A percentile compares a stretch with the other conserved stretches of the same genome.
Conservation (phyloP, 2,797 vertebrate genomes). For the Rachycentron canadum region DNA sequence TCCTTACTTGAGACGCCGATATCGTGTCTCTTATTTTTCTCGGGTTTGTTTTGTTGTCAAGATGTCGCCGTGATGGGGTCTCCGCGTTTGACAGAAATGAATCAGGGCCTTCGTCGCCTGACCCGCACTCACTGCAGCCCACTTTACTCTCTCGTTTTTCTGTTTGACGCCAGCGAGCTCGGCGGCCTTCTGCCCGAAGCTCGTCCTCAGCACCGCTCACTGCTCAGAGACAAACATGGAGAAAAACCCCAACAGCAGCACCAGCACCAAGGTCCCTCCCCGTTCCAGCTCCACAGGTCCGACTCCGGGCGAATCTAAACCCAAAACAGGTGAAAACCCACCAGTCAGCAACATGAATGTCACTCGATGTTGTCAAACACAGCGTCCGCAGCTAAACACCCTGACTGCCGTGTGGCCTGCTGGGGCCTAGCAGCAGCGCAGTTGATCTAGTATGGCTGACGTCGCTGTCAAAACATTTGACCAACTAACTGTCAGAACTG, state of each 20-base stretch:
- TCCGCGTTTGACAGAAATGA: constrained; percentile 94
- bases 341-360: background rate
- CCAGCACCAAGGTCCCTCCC: constrained; percentile 91
- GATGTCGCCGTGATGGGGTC: constrained; percentile 98
- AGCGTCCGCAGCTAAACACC: background rate
- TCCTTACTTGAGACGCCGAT: constrained; percentile 82
- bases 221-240: constrained; percentile 83
- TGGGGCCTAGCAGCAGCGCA: constrained; percentile 70
- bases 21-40: constrained; percentile 86
- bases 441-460: constrained; percentile 71
- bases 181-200: constrained; percentile 85
- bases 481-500: background rate
- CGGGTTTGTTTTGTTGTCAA: constrained; percentile 82
- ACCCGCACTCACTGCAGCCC: constrained; percentile 86
- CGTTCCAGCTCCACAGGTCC: constrained; percentile 93
- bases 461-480: constrained; percentile 66
- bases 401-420: constrained; percentile 32
- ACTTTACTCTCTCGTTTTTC: constrained; percentile 74
- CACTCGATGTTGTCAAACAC: background rate
- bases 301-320: constrained; percentile 92
- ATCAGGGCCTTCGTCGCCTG: constrained; percentile 90
- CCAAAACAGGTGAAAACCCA: constrained; percentile 90
- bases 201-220: constrained; percentile 84
- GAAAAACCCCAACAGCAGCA: constrained; percentile 87
- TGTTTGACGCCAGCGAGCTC: constrained; percentile 85